Conservation (phyloP, 1,140 invertebrate genomes). For the Luehdorfia chinensis region DNA sequence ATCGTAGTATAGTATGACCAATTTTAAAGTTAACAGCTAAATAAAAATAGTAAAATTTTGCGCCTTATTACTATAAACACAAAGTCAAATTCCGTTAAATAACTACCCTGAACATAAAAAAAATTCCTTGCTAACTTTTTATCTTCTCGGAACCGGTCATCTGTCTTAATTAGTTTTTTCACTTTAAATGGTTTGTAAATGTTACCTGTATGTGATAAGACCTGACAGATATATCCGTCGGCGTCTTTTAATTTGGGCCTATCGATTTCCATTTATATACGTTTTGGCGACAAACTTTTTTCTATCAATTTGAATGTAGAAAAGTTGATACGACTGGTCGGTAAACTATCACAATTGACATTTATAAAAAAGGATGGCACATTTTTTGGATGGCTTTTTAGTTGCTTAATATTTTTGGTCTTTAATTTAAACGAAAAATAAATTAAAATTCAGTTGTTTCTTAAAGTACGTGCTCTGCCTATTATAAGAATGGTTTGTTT, state of each 20-base stretch:
- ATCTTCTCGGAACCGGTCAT: not conserved
- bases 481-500: too few species aligned
- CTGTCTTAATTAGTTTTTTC: conserved; percentile 21
- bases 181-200: conserved; percentile 51
- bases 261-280: conserved; percentile 36
- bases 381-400: too few species aligned
- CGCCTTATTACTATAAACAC: too few species aligned
- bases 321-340: not conserved
- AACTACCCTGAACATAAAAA: conserved; percentile 13
- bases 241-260: conserved; percentile 32
- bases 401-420: too few species aligned
- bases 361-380: too few species aligned
- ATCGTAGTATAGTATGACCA: too few species aligned
- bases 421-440: too few species aligned
- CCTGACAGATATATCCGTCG: conserved; percentile 20
- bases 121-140: conserved; percentile 7
- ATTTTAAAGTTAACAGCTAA: too few species aligned
- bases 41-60: too few species aligned
- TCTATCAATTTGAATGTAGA: conserved; percentile 4
- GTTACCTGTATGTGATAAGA: conserved; percentile 27
- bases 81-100: too few species aligned
- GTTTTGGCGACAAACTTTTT: conserved; percentile 38
- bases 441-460: too few species aligned
- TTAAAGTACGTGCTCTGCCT: too few species aligned
- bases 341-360: not conserved